Conservation (phyloP, 2,888 invertebrate species). For the Meloe dianella region DNA sequence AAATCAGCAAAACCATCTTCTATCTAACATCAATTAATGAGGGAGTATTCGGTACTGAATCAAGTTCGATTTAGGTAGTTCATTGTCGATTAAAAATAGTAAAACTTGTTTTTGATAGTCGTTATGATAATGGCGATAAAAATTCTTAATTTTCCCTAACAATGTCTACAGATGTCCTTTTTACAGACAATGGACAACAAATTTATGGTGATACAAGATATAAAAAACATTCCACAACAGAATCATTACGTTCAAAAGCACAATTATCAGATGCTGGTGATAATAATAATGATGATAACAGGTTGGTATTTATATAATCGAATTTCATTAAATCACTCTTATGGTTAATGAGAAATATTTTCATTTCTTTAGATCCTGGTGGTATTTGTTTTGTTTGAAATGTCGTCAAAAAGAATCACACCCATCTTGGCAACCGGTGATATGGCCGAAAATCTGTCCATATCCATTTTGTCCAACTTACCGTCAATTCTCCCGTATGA, state of each 20-base stretch:
- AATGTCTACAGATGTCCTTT: conserved; percentile 28
- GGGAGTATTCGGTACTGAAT: too few relatives aligned
- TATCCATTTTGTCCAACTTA: conserved; percentile 86
- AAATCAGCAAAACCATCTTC: too few relatives aligned
- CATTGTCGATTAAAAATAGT: too few relatives aligned
- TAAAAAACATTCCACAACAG: conserved; percentile 58
- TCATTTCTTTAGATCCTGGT: conserved; percentile 79
- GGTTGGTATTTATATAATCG: conserved; percentile 30
- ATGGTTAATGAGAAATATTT: too few relatives aligned
- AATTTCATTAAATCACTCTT: too few relatives aligned
- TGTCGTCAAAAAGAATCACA: conserved; percentile 73
- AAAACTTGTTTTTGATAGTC: not conserved
- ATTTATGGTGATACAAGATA: conserved; percentile 53
- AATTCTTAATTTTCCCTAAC: not conserved
- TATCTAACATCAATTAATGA: too few relatives aligned
- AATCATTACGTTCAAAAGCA: conserved; percentile 56
- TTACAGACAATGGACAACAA: conserved; percentile 54
- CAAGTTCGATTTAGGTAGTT: too few relatives aligned
- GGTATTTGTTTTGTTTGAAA: conserved; percentile 80
- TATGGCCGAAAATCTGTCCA: conserved; percentile 82
- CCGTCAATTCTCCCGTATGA: conserved; percentile 78
- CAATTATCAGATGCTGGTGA: conserved; percentile 52
- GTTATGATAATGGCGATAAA: not conserved
- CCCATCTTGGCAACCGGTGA: conserved; percentile 80
- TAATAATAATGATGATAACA: conserved; percentile 26